Base-by-base conservation (phyloP, 2,113 vertebrate species). In the Pheucticus melanocephalus region DNA sequence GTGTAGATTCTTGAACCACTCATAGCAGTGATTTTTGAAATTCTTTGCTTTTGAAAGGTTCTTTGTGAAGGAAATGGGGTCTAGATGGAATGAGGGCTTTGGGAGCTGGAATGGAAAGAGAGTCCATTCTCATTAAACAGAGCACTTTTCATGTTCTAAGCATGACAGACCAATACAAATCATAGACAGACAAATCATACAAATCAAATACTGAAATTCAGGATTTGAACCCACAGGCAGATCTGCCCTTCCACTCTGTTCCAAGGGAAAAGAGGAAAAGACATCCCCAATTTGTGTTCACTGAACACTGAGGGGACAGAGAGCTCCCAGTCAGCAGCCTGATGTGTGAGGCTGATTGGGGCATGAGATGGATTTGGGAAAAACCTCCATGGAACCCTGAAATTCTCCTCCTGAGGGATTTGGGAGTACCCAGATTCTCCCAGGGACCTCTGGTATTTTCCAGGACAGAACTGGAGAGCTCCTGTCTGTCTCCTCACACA, bases 21-120 rank as follows among this genome's bases (percentile, higher is more conserved):
- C 96, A 97, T 93, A 93, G 92, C 87, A 45, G 53, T 16, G 66
- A 97, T 96, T 86, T 94, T 95, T 97, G 12, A 61, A 94, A 97
- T 97, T 93, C 94, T 92, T 96, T 90, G 79, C 90, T 78, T 94
- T 96, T 97, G 76, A 97, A 97, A 93, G 82, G 80, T 90, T 95
- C 94, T 93, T 97, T 97, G 96, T 97, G 93, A 92, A 42, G 45
- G 40, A 78, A 90, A 48, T 16, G 45, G 71, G 76, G 85, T 50
- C 92, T 35, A 91, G 90, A 86, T 78, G 89, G 85, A 83, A 40
- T 15, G 47, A n/a, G n/a, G 64, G 75, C 37, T 70, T 80, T 44
- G 59, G 75, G 54, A 95, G 68, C 44, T 83, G 82, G 71, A 48
- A 35, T 5, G 72, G 79, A 59, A 75, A 88, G 35, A 79, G 65